Evolutionary conservation across 2,888 invertebrate genomes (phyloP).

Genomic region (Mythimna impura): DNA sequence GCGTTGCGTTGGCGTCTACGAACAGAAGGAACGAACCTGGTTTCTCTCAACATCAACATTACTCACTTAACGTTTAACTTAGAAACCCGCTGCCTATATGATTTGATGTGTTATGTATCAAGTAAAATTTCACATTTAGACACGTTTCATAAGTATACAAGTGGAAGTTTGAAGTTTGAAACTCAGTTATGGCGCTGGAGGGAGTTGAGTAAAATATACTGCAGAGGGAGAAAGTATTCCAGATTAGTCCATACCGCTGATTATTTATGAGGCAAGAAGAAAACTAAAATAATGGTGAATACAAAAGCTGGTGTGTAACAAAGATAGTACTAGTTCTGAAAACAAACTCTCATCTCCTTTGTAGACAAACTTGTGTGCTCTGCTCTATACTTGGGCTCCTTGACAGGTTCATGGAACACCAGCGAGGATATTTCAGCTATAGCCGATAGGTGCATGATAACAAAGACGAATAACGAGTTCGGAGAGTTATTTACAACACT

Average conservation of each 20-base stretch:
- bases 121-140: constrained; percentile 26
- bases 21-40: constrained; percentile 41
- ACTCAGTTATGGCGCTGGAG: constrained; percentile 29
- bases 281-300: background rate
- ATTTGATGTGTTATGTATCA: constrained; percentile 10
- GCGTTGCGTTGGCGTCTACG: constrained; percentile 38
- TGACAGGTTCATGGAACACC: constrained; percentile 1
- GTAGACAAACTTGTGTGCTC: background rate
- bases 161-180: constrained; percentile 38
- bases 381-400: background rate
- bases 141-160: constrained; percentile 35
- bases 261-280: constrained; percentile 1
- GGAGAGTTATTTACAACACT: background rate
- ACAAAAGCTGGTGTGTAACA: constrained; percentile 1
- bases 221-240: constrained; percentile 22
- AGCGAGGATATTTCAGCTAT: background rate
- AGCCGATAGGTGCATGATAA: background rate
- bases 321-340: background rate
- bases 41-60: constrained; percentile 35
- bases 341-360: background rate
- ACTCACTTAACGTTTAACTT: constrained; percentile 28
- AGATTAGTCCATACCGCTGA: constrained; percentile 5
- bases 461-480: background rate
- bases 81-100: background rate
- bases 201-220: constrained; percentile 24